A percentile compares a stretch with the other conserved stretches of the same genome.
Evolutionary conservation across 2,113 vertebrate species (phyloP).

Genomic region (Prinia subflava): DNA sequence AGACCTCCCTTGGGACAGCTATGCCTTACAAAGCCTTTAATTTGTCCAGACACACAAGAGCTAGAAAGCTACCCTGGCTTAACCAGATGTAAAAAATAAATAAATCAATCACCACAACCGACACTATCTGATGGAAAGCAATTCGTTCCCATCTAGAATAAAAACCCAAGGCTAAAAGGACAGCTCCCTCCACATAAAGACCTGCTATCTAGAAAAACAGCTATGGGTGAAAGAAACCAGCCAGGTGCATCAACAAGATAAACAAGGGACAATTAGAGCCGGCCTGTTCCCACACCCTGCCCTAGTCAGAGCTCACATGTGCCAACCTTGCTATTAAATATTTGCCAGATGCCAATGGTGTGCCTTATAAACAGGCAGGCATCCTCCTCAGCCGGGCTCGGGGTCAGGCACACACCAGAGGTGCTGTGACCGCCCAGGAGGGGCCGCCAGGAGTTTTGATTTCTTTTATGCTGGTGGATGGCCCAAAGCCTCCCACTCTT

Average conservation of each 20-base stretch:
- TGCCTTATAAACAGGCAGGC: conserved; percentile 19
- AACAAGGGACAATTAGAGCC: conserved; percentile 52
- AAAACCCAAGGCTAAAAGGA: neutral
- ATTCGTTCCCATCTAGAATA: neutral
- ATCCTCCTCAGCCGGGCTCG: neutral
- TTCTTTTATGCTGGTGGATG: neutral
- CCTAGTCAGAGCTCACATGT: conserved; percentile 19
- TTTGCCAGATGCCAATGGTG: neutral
- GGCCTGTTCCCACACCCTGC: conserved; percentile 40
- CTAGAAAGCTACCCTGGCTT: neutral
- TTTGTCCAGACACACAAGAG: neutral
- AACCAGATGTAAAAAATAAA: neutral
- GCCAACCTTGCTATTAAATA: conserved; percentile 29
- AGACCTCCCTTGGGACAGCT: neutral
- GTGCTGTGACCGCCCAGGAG: neutral
- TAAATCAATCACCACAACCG: neutral
- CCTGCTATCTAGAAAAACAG: conserved; percentile 34
- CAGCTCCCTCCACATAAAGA: neutral
- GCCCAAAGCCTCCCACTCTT: neutral
- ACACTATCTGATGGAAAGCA: neutral
- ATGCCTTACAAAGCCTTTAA: conserved; percentile 3
- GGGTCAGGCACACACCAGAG: neutral
- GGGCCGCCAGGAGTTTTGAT: neutral
- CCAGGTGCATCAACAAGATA: conserved; percentile 33
- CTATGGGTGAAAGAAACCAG: conserved; percentile 12